Base-by-base conservation (phyloP, 2,888 invertebrate genomes). In the Poecilus cupreus region DNA sequence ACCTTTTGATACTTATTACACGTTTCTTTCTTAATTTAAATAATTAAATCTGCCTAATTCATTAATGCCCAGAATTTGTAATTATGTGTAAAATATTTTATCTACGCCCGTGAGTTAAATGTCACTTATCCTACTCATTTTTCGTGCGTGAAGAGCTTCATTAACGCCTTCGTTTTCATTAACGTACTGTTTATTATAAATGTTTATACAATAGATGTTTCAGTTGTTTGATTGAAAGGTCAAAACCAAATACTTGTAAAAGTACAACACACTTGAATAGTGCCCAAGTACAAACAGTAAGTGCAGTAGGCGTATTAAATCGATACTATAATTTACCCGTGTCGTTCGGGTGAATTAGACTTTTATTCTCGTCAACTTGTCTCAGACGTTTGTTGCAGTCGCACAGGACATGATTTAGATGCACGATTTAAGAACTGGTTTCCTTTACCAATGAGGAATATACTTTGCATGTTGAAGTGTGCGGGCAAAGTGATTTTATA, bases 301-400 rank as follows among this genome's bases (percentile, higher is more conserved):
- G 60, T 57, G 39, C 39, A 78, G 78, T 60, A 39, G 24, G 60
- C 60, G 64, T 78, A 22, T 37, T 78, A 77, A 60, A 77, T 77
- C 43, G 78, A 78, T 64, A 78, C 57, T 24, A 78, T 78, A 60
- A 78, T 20, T 78, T 46, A 60, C 64, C 4, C 37, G 43, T 43
- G 39, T 32, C 64, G 64, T 68, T 68, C 20, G 20, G 64, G 39
- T 68, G 64, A 68, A 37, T 68, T 13, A 37, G 37, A 68, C 37
- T 68, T 68, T 68, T 68, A 37, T 39, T 37, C 18, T 3, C 13
- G 4, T 60, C 37, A 37, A 32, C 26, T 68, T 8, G 64, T 64
- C 37, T 64, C 64, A 64, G 32, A 8, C 22, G n/a, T n/a, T 18
- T 16, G 18, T 18, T 18, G 20, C 18, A 10, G 64, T 32, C 37